A percentile compares a stretch with the other conserved stretches of the same genome.
These are phyloP conservation scores for Larimichthys polyactis DNA, from an alignment of 2,113 vertebrate species.

Conservation along the genomic window DNA sequence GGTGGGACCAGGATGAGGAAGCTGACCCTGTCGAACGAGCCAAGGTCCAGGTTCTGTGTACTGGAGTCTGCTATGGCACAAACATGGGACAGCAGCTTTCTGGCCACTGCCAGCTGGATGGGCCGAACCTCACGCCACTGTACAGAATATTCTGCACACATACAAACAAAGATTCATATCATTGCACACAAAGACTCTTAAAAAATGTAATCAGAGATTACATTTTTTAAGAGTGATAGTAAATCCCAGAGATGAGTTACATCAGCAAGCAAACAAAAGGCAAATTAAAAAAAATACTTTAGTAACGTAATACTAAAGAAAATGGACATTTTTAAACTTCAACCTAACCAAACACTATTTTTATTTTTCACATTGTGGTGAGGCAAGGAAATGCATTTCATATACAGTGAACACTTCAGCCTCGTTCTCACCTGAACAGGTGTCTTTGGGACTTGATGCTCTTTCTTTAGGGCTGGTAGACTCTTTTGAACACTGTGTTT, in stretches of 20 bases:
- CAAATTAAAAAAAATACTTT: background rate
- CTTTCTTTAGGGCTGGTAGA: conserved; percentile 39
- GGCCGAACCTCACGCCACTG: conserved; percentile 89
- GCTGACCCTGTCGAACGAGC: conserved; percentile 93
- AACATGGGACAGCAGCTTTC: conserved; percentile 96
- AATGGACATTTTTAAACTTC: background rate
- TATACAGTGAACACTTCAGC: background rate
- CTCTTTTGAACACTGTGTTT: conserved; percentile 52
- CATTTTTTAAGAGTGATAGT: too few relatives aligned
- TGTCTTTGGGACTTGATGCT: conserved; percentile 63
- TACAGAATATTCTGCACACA: conserved; percentile 77
- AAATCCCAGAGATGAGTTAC: background rate
- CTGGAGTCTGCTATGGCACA: conserved; percentile 98
- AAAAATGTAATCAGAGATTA: too few relatives aligned
- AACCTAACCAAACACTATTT: background rate
- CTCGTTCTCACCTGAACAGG: conserved; percentile 76
- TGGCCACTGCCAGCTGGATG: conserved; percentile 95
- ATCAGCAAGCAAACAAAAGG: background rate
- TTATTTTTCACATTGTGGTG: background rate
- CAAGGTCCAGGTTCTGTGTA: conserved; percentile 95
- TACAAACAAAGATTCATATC: conserved; percentile 7
- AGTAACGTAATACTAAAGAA: background rate
- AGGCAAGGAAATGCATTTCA: background rate
- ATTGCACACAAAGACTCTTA: background rate
- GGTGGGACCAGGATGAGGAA: conserved; percentile 96